A percentile compares a stretch with the other conserved stretches of the same genome.
These are phyloP conservation scores for Melanotus villosus DNA, from an alignment of 2,888 invertebrate species.

Conservation along the genomic window DNA sequence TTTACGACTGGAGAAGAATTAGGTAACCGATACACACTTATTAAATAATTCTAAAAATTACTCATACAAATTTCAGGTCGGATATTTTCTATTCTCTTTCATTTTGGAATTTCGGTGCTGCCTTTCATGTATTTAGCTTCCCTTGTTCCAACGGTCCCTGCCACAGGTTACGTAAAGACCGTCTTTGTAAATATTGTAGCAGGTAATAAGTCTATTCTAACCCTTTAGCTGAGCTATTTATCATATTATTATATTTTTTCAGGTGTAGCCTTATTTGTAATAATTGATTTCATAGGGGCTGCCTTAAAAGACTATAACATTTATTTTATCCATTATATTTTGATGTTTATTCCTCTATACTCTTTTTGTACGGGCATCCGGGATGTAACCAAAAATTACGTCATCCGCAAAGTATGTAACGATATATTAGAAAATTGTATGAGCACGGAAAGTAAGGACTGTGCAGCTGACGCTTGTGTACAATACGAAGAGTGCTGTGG, in stretches of 20 bases:
- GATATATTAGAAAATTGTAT: slow-evolving; percentile 45
- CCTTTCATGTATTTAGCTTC: slow-evolving; percentile 82
- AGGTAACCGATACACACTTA: slow-evolving; percentile 51
- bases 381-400: slow-evolving; percentile 54
- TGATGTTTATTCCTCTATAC: slow-evolving; percentile 82
- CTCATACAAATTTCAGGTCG: slow-evolving; percentile 68
- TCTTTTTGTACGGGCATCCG: slow-evolving; percentile 70
- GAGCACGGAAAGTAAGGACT: too few species aligned
- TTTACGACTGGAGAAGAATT: slow-evolving; percentile 70
- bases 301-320: slow-evolving; percentile 72
- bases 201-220: too few species aligned
- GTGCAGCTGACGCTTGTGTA: too few species aligned
- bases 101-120: slow-evolving; percentile 81
- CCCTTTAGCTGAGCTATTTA: too few species aligned
- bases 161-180: slow-evolving; percentile 82
- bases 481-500: slow-evolving; percentile 67
- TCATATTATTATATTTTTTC: too few species aligned
- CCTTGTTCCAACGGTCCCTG: slow-evolving; percentile 78
- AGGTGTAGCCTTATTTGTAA: slow-evolving; percentile 82
- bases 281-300: slow-evolving; percentile 75
- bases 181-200: slow-evolving; percentile 82
- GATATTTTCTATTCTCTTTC: slow-evolving; percentile 74
- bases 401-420: slow-evolving; percentile 39
- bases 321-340: slow-evolving; percentile 74
- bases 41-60: neutral